These are phyloP conservation scores for Mustela nigripes DNA, from an alignment of 2,113 vertebrate species.

Conservation along the genomic window DNA sequence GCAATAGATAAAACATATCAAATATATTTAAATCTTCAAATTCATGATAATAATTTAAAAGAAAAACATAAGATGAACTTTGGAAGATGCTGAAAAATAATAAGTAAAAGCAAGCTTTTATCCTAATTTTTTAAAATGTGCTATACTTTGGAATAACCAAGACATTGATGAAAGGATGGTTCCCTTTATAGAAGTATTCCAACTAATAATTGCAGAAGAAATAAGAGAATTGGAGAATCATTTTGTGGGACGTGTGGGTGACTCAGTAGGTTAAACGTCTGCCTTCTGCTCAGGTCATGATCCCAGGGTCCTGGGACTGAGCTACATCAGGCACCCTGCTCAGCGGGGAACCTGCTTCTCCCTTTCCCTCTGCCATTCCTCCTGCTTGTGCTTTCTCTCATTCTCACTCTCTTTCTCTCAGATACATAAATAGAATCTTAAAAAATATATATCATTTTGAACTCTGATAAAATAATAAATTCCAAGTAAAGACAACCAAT, in stretches of 20 bases:
- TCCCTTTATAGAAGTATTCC: background rate
- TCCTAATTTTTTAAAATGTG: background rate
- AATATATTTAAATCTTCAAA: background rate
- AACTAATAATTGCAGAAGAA: background rate
- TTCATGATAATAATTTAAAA: constrained; percentile 2
- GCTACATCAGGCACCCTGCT: too few species aligned
- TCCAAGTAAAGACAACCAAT: background rate
- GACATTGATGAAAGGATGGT: background rate
- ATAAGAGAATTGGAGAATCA: background rate
- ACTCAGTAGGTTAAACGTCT: too few species aligned
- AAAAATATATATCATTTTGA: background rate
- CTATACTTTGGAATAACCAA: constrained; percentile 14
- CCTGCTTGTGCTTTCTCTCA: too few species aligned
- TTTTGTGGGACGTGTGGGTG: background rate
- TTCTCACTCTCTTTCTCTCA: too few species aligned
- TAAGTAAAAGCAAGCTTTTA: background rate
- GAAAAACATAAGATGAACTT: background rate
- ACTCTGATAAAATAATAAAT: background rate
- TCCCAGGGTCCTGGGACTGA: too few species aligned
- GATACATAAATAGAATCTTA: too few species aligned
- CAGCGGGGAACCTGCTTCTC: too few species aligned
- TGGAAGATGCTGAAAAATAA: constrained; percentile 36
- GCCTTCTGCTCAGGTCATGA: too few species aligned
- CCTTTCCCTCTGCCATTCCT: too few species aligned
- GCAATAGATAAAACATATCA: background rate